A percentile compares a stretch with the other conserved stretches of the same genome.
Conservation (phyloP, 2,113 vertebrate genomes). For the Hydrochoerus hydrochaeris region DNA sequence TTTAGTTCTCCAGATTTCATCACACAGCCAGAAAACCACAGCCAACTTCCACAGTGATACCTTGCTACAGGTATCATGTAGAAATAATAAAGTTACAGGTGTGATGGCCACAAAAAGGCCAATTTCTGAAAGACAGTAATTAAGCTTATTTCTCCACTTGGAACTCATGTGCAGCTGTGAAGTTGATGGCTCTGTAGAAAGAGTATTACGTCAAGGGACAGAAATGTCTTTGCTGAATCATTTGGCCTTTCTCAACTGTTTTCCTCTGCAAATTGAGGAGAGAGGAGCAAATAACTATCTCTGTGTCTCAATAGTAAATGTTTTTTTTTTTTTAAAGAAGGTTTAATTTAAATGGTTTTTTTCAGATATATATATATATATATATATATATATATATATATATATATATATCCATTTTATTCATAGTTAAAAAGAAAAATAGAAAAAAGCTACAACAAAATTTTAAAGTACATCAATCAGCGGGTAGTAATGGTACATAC, state of each 20-base stretch:
- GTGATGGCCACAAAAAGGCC: neutral
- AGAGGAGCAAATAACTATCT: neutral
- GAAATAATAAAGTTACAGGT: neutral
- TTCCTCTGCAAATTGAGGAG: neutral
- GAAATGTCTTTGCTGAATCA: neutral
- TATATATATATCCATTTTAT: too few relatives aligned
- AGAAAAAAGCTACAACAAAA: too few relatives aligned
- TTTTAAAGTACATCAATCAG: too few relatives aligned
- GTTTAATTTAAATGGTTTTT: neutral
- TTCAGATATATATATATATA: too few relatives aligned
- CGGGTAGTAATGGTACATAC: too few relatives aligned
- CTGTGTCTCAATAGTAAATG: neutral
- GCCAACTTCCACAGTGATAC: neutral
- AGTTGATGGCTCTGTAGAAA: neutral
- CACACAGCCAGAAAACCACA: neutral
- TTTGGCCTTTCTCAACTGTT: neutral
- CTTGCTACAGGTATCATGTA: neutral
- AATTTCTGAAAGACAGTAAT: neutral
- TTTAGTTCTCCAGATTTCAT: neutral
- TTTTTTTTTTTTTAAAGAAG: neutral
- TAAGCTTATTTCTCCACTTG: too few relatives aligned
- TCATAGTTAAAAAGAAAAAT: too few relatives aligned
- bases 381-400: too few relatives aligned
- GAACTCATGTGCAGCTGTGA: neutral
- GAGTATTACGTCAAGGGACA: neutral